Conservation (phyloP, 1,140 invertebrate species). For the Antheraea mylitta region DNA sequence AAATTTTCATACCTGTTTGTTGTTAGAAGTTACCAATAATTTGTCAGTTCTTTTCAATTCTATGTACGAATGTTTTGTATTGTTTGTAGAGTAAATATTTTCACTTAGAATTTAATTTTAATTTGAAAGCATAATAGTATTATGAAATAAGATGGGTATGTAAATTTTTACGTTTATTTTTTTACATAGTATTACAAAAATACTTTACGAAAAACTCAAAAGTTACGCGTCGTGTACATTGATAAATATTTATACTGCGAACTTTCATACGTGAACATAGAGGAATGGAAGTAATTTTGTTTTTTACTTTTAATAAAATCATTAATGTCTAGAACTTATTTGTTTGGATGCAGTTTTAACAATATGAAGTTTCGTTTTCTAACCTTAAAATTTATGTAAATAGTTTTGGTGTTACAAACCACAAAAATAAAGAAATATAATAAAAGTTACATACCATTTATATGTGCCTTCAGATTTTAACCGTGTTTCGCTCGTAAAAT, state of each 20-base stretch:
- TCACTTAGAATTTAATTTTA: background rate
- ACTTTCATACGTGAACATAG: no score
- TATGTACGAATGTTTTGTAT: background rate
- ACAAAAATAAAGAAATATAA: background rate
- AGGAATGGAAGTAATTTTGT: no score
- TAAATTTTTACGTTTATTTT: background rate
- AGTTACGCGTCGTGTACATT: no score
- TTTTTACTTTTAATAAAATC: no score
- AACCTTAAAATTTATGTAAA: background rate
- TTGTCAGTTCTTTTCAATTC: slow-evolving; percentile 1
- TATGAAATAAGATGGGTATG: background rate
- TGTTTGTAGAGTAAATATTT: background rate
- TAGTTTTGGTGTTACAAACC: background rate
- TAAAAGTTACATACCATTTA: background rate
- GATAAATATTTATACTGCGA: no score
- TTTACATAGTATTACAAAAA: no score
- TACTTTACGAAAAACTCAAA: no score
- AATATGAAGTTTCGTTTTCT: no score
- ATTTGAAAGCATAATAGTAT: background rate
- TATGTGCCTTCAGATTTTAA: slow-evolving; percentile 3
- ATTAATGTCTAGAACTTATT: no score
- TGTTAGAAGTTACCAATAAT: slow-evolving; percentile 14
- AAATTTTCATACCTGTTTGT: slow-evolving; percentile 6
- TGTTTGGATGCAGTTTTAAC: no score
- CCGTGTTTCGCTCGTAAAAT: background rate